phyloP scores from a whole-genome alignment of 2,113 vertebrate species.

The Sclerurus mexicanus region DNA sequence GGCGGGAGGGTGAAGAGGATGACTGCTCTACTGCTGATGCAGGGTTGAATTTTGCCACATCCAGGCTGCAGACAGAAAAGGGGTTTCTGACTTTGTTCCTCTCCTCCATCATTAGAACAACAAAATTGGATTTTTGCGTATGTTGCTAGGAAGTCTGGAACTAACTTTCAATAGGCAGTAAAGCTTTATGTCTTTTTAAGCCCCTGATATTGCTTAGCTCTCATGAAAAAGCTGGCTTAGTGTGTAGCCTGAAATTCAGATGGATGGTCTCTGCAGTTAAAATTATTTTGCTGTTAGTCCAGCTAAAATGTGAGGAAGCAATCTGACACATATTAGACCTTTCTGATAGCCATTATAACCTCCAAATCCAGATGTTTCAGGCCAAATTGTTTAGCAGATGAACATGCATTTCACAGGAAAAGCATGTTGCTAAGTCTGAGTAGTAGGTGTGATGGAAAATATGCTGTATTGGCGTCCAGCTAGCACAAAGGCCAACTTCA shows the following conservation, averaged over 20 bases:
- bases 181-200: background rate
- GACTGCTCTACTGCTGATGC: background rate
- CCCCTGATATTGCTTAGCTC: background rate
- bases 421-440: background rate
- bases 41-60: background rate
- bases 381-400: background rate
- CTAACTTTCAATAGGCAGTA: background rate
- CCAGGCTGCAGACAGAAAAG: background rate
- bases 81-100: background rate
- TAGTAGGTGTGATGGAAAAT: slow-evolving; percentile 45
- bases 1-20: background rate
- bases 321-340: background rate
- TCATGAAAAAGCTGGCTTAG: background rate
- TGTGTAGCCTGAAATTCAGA: background rate
- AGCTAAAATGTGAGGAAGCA: background rate
- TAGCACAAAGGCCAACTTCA: background rate
- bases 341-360: slow-evolving; percentile 1
- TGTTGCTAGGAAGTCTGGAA: background rate
- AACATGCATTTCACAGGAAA: background rate
- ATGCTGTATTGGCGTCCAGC: background rate
- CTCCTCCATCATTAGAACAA: background rate
- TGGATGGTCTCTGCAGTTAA: background rate
- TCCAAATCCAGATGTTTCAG: slow-evolving; percentile 5
- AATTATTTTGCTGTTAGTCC: slow-evolving; percentile 14
- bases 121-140: background rate